Conservation (phyloP, 1,140 invertebrate genomes). For the Saccostrea glomerata region DNA sequence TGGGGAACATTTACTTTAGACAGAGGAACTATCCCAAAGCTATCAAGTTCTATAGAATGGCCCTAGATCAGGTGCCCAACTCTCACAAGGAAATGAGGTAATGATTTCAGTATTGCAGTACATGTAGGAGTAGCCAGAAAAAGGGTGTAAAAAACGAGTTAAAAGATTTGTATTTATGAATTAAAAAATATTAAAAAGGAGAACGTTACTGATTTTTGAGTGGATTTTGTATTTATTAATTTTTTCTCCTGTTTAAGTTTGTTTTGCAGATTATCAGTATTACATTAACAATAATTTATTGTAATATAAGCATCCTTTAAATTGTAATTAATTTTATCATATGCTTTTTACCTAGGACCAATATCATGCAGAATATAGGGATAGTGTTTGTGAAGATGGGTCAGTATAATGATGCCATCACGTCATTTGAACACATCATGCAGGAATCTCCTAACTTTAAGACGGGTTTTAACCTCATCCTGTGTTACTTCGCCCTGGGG, state of each 20-base stretch:
- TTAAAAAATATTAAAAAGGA: too few relatives aligned
- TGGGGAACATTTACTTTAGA: conserved; percentile 98
- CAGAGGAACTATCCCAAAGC: conserved; percentile 96
- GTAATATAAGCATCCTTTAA: not conserved
- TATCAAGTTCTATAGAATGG: conserved; percentile 98
- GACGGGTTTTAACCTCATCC: conserved; percentile 91
- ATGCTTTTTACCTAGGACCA: conserved; percentile 84
- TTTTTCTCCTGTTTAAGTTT: not conserved
- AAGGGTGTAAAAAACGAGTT: too few relatives aligned
- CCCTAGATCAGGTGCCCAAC: conserved; percentile 95
- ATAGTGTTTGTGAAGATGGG: conserved; percentile 97
- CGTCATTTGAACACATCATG: conserved; percentile 99
- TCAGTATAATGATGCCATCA: conserved; percentile 96
- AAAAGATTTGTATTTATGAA: too few relatives aligned
- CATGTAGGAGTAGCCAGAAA: not conserved
- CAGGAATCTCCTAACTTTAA: conserved; percentile 94
- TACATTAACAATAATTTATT: not conserved
- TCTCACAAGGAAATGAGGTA: conserved; percentile 93
- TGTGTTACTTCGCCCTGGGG: conserved; percentile 95
- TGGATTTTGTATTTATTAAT: too few relatives aligned
- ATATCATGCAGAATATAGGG: conserved; percentile 99
- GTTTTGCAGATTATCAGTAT: not conserved
- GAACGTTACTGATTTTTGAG: too few relatives aligned
- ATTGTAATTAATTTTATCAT: conserved; percentile 1
- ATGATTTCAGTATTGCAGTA: not conserved